Evolutionary conservation across 2,888 invertebrate genomes (phyloP).

Genomic region (Gonocerus acuteangulatus): DNA sequence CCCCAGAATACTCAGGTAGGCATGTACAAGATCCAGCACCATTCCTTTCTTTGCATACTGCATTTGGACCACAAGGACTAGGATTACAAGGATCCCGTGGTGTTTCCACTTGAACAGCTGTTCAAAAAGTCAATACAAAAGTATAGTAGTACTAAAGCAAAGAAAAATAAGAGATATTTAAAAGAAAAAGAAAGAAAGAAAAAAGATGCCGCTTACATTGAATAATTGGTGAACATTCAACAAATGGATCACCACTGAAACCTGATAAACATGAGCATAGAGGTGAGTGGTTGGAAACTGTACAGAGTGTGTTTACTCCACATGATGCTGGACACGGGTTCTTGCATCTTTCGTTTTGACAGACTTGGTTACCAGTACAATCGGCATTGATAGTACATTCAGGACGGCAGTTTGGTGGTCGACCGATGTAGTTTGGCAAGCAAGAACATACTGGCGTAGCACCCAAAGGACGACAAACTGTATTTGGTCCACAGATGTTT

Average conservation of each 20-base stretch:
- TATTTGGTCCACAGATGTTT: conserved; percentile 56
- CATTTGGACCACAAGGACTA: conserved; percentile 71
- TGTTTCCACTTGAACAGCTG: conserved; percentile 44
- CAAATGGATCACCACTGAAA: conserved; percentile 56
- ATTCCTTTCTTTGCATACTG: conserved; percentile 65
- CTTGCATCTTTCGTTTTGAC: conserved; percentile 48
- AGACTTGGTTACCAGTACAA: conserved; percentile 49
- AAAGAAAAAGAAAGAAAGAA: background rate
- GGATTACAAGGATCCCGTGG: conserved; percentile 67
- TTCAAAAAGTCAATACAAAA: conserved; percentile 8
- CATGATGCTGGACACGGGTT: conserved; percentile 62
- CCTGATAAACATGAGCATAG: conserved; percentile 50
- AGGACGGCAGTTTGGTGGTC: conserved; percentile 57
- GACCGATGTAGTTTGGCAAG: conserved; percentile 52
- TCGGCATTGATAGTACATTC: conserved; percentile 54
- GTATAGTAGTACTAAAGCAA: conserved; percentile 12
- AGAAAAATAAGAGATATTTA: background rate
- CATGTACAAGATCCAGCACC: conserved; percentile 71
- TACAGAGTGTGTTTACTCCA: conserved; percentile 58
- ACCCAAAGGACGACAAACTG: conserved; percentile 49
- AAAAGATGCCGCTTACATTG: conserved; percentile 34
- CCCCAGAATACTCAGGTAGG: conserved; percentile 64
- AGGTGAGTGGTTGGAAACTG: conserved; percentile 50
- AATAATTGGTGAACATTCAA: conserved; percentile 47
- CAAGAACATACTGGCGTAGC: conserved; percentile 51